Percentiles rank a stretch among this genome's conserved stretches.
Conservation (phyloP, 2,888 invertebrate genomes). For the Choristoneura rosaceana region DNA sequence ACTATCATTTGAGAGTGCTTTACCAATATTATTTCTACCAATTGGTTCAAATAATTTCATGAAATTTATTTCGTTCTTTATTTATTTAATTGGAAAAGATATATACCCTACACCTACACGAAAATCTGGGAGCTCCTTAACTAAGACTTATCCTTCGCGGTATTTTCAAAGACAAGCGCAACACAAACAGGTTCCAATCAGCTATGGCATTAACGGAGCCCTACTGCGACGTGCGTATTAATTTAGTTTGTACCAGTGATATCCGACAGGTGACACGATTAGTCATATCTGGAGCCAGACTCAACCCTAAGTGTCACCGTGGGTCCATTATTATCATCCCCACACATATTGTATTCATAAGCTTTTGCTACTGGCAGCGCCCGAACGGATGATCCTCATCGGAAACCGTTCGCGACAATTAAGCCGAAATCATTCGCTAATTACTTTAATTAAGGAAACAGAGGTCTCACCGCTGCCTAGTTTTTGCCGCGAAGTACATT, state of each 20-base stretch:
- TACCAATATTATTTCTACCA: neutral
- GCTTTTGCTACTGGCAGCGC: constrained; percentile 32
- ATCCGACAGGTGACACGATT: constrained; percentile 39
- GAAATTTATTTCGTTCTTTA: too few relatives aligned
- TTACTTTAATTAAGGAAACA: constrained; percentile 83
- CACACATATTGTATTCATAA: neutral
- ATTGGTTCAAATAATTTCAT: too few relatives aligned
- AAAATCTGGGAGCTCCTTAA: neutral
- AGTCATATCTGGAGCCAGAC: constrained; percentile 33
- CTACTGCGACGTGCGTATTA: constrained; percentile 1
- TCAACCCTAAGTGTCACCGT: constrained; percentile 27
- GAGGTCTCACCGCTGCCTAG: constrained; percentile 63
- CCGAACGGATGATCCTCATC: constrained; percentile 67
- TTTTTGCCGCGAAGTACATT: constrained; percentile 65
- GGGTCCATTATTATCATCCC: constrained; percentile 37
- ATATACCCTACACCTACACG: neutral
- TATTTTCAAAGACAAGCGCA: constrained; percentile 14
- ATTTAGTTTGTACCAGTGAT: constrained; percentile 5
- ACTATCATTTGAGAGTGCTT: neutral
- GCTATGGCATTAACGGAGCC: neutral
- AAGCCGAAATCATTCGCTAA: constrained; percentile 78
- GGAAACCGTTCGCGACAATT: constrained; percentile 73
- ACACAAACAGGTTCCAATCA: constrained; percentile 11
- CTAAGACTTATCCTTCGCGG: neutral
- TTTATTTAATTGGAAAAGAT: neutral